phyloP scores from a whole-genome alignment of 2,113 vertebrate species.

The Uria aalge region DNA sequence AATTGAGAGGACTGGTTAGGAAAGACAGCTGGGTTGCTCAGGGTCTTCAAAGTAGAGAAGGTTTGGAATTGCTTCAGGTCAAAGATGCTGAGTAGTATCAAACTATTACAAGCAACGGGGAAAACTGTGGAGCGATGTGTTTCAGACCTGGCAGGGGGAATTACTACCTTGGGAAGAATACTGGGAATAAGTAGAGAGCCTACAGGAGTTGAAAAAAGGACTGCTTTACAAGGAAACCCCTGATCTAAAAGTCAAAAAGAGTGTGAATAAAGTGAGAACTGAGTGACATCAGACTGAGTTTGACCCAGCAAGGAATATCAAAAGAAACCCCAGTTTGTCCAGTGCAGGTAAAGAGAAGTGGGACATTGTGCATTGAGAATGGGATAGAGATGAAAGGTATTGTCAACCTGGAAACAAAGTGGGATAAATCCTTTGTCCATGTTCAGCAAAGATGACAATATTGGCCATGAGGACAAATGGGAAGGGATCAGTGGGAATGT shows the following conservation, averaged over 20 bases:
- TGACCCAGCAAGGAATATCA: not conserved
- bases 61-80: not conserved
- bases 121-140: not conserved
- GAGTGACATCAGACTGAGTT: not conserved
- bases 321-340: not conserved
- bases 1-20: not conserved
- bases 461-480: not conserved
- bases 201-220: not conserved
- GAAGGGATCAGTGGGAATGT: not conserved
- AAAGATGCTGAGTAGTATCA: not conserved
- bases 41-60: not conserved
- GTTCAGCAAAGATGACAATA: not conserved
- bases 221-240: not conserved
- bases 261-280: not conserved
- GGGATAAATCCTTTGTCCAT: not conserved
- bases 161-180: not conserved
- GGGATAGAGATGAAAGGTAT: not conserved
- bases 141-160: not conserved
- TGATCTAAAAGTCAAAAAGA: not conserved
- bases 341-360: not conserved
- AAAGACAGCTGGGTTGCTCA: not conserved
- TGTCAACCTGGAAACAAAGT: not conserved
- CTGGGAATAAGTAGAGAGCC: not conserved
- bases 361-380: not conserved
- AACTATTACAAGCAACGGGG: not conserved